Conservation (phyloP, 2,797 vertebrate species). For the Helicolenus hilgendorfi region DNA sequence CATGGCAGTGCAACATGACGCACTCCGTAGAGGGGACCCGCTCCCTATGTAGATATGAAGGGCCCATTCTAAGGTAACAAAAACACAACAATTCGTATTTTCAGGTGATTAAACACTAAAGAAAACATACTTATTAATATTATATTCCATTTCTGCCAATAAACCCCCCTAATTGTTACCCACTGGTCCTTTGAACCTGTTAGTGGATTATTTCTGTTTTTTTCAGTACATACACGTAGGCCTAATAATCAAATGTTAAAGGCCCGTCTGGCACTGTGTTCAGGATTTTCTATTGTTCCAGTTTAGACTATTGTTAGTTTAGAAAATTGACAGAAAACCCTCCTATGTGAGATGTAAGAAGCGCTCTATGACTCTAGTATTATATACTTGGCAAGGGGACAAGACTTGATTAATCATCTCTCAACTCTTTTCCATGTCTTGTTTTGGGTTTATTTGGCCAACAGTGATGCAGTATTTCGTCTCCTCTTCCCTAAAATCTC, state of each 20-base stretch:
- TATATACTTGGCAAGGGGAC: neutral
- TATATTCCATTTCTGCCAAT: too few species aligned
- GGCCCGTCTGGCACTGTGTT: neutral
- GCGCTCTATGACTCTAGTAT: neutral
- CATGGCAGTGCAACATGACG: too few species aligned
- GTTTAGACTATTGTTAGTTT: too few species aligned
- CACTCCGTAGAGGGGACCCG: too few species aligned
- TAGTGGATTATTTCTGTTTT: neutral
- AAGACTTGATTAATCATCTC: neutral
- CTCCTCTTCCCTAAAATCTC: neutral
- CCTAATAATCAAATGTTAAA: neutral
- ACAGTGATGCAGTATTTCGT: slow-evolving; percentile 6
- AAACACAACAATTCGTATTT: too few species aligned
- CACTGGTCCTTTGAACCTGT: too few species aligned
- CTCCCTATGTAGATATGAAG: too few species aligned
- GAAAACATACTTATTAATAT: too few species aligned
- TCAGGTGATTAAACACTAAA: too few species aligned
- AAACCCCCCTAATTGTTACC: too few species aligned
- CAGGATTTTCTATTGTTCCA: neutral
- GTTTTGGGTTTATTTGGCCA: slow-evolving; percentile 19
- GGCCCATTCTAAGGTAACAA: too few species aligned
- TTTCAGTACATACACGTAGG: neutral
- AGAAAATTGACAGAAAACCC: neutral
- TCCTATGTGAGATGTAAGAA: neutral
- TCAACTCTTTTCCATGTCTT: neutral